Evolutionary conservation across 2,113 vertebrate species (phyloP).

Genomic region (Epinephelus moara): DNA sequence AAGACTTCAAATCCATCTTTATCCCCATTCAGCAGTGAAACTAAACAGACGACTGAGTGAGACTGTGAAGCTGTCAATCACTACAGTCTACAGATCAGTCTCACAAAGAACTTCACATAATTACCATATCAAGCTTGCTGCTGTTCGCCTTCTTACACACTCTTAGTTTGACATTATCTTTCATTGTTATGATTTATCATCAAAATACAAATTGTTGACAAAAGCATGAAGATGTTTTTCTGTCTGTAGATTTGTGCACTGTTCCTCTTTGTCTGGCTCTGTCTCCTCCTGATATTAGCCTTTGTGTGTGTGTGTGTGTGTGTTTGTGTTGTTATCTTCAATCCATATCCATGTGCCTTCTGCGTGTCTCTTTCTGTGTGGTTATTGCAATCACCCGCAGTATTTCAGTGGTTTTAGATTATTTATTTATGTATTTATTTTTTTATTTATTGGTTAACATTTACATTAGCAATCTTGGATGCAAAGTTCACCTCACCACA

Average conservation of each 20-base stretch:
- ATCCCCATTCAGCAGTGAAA: not conserved
- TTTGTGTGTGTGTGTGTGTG: not conserved
- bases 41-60: not conserved
- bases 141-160: no score
- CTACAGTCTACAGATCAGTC: not conserved
- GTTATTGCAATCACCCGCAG: not conserved
- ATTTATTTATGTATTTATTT: no score
- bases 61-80: constrained; percentile 16
- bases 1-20: constrained; percentile 16
- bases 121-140: not conserved
- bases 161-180: not conserved
- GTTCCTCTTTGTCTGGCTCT: not conserved
- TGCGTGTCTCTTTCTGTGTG: not conserved
- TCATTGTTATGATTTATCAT: not conserved
- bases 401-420: not conserved
- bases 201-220: not conserved
- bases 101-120: not conserved
- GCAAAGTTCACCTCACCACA: not conserved
- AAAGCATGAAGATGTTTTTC: not conserved
- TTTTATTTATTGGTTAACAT: not conserved
- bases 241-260: not conserved
- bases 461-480: not conserved
- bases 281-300: not conserved
- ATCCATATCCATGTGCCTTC: not conserved
- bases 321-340: not conserved